Evolutionary conservation across 2,797 vertebrate genomes (phyloP), one percentile per base, ranked within the genome.

Genomic region (Peromyscus melanophrys): DNA sequence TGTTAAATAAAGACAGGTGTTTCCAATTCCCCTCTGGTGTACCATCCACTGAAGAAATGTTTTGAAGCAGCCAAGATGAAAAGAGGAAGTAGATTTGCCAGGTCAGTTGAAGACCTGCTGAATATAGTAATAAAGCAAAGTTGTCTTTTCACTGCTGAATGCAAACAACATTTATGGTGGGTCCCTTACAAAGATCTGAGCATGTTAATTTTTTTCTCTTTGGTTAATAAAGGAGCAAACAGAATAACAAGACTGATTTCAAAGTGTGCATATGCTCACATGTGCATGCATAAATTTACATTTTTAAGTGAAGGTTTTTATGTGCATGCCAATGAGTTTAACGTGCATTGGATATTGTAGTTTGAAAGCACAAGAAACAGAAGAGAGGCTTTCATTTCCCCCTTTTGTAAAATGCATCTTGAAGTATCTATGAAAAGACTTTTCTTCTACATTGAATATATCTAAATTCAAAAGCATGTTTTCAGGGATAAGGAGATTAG

Each of bases 1-100:
- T 96, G 89, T 95, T 97, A 96, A 97, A 96, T 95, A 97, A 97
- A 96, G 96, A 93, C 97, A 97, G 97, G 94, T 97, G 97, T 80
- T 96, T 43, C 84, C 2, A 34, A 92, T 29, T 88, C 52, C 78
- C 73, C 37, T 69, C 91, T 67, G 83, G 89, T 10, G 0, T 85
- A 76, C 76, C n/a, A 27, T 92, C 76, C 52, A 88, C 55, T 43
- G 71, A 97, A 84, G 87, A 88, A 83, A 46, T 94, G 76, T 96
- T 96, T 90, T 25, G 7, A 93, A 81, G 57, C 61, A 96, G 81
- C 46, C 55, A 83, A 34, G 73, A 96, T 81, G 83, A 93, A 95
- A 95, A n/a, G 10, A 4, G 75, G 63, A 83, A 37, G 49, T 63
- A 85, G 57, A 88, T 71, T 84, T 43, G 34, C 0, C 0, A 80